Evolutionary conservation across 2,113 vertebrate species (phyloP), one percentile per base, ranked within the genome.

Genomic region (Uria lomvia): DNA sequence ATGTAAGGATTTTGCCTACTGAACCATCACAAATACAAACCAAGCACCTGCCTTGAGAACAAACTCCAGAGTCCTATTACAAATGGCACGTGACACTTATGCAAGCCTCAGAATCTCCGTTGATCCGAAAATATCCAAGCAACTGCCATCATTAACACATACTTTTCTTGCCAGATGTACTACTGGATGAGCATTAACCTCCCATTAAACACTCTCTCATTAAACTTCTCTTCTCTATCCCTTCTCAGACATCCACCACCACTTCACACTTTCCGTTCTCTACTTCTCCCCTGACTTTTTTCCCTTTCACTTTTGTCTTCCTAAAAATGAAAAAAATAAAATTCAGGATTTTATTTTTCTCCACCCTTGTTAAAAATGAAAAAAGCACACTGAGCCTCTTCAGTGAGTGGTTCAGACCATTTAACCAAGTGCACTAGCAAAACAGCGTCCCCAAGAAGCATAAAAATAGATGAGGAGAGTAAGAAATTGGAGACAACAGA

Each of bases 31-130:
- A 91, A 86, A 87, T 19, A 70, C 91, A 90, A 68, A 11, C 23
- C 34, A 47, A 90, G 55, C 73, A 95, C 76, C 85, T 95, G 62
- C 53, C 65, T 65, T 50, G 66, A 88, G 62, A 88, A 92, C 50
- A 79, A 93, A 93, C 90, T 79, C 58, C 49, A 92, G 88, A 68
- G 81, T 94, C 92, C 71, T 86, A 32, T 93, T 93, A 91, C 80
- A 85, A 78, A 87, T 0, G 5, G 43, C 36, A 65, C 83, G 45
- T 84, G 91, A 95, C 84, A 52, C n/a, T 96, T 97, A 92, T 1
- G n/a, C 76, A 96, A 96, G 84, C 84, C 73, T 72, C 53, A 63
- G 45, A 84, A 82, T 60, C 84, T 72, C 76, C 3, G 7, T 55
- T 47, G 84, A 89, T 60, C 87, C 1, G 6, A 94, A 96, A 96